phyloP scores from a whole-genome alignment of 23 tunicate genomes.

The Ciona savignyi region DNA sequence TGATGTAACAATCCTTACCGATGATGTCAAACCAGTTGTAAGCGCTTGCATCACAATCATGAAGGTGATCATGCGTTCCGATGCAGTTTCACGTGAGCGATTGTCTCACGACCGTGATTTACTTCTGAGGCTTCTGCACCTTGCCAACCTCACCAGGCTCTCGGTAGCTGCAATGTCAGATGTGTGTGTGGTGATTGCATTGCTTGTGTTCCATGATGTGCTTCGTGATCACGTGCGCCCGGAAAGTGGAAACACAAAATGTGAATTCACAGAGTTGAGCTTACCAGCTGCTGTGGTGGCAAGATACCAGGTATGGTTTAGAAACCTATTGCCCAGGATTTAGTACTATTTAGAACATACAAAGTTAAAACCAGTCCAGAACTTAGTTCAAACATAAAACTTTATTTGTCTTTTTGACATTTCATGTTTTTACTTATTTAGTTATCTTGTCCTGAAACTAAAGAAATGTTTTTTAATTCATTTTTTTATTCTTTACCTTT shows the following conservation, averaged over 20 bases:
- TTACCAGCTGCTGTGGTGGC: slow-evolving; percentile 55
- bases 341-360: no score
- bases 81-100: slow-evolving; percentile 23
- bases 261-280: slow-evolving; percentile 22
- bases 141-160: slow-evolving; percentile 45
- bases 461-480: no score
- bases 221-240: slow-evolving; percentile 25
- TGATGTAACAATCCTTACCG: slow-evolving; percentile 47
- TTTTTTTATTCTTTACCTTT: no score
- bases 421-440: no score
- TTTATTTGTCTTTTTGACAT: no score
- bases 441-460: no score
- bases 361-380: no score
- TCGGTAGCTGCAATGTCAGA: slow-evolving; percentile 24
- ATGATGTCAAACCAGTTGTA: slow-evolving; percentile 37
- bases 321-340: no score
- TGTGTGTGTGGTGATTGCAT: slow-evolving; percentile 35
- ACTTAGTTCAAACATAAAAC: no score
- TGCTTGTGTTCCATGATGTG: slow-evolving; percentile 65
- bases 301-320: slow-evolving; percentile 49
- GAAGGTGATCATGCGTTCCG: slow-evolving; percentile 32
- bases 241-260: background rate
- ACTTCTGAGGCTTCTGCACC: slow-evolving; percentile 27
- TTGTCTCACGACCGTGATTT: slow-evolving; percentile 29
- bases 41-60: slow-evolving; percentile 47